Conservation (phyloP, 2,797 vertebrate species). For the Nothura maculosa region DNA sequence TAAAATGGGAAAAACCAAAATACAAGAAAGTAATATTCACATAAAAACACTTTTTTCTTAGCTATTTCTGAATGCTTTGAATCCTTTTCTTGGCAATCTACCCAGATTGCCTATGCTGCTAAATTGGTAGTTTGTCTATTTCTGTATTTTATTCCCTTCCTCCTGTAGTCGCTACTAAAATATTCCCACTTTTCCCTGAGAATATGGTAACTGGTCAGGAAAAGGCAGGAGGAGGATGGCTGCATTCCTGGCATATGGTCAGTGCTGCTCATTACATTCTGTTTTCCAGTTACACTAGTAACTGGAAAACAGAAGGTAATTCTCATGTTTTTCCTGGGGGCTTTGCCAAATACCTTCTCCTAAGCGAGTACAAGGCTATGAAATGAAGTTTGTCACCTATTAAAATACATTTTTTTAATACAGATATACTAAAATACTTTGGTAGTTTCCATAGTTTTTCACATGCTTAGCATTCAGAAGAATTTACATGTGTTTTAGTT, state of each 20-base stretch:
- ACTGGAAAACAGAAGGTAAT: not conserved
- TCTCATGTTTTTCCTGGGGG: not conserved
- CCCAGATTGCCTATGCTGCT: not conserved
- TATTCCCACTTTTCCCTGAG: not conserved
- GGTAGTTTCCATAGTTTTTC: conserved; percentile 18
- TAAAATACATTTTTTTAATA: not conserved
- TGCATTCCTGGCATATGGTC: not conserved
- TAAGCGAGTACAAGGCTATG: not conserved
- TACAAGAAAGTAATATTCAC: not conserved
- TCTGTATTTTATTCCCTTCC: not conserved
- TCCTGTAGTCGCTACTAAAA: not conserved
- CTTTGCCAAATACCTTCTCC: not conserved
- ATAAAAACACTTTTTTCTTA: not conserved
- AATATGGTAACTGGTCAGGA: not conserved
- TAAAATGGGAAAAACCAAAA: not conserved
- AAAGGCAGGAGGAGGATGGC: not conserved
- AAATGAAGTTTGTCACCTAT: not conserved
- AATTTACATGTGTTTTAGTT: conserved; percentile 43
- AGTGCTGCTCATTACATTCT: not conserved
- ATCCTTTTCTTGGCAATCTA: not conserved
- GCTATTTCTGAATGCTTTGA: not conserved
- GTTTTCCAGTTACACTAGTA: not conserved
- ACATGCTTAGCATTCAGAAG: conserved; percentile 10
- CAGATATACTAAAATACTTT: not conserved
- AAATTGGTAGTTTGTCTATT: not conserved